Percentiles rank a stretch among this genome's conserved stretches.
Evolutionary conservation across 1,140 invertebrate species (phyloP).

Genomic region (Ostrea denselamellosa): DNA sequence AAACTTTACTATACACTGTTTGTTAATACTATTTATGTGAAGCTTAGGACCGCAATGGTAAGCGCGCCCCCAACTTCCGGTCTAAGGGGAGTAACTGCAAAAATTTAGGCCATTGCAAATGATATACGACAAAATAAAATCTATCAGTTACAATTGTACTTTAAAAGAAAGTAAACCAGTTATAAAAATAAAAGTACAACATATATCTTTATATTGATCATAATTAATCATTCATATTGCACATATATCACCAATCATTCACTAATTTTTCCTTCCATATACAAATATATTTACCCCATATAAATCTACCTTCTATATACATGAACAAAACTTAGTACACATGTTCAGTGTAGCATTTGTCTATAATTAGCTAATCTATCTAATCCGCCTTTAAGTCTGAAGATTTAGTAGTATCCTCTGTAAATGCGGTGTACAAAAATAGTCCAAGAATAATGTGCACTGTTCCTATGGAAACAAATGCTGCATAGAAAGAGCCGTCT

Average conservation of each 20-base stretch:
- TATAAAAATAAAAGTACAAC: too few species aligned
- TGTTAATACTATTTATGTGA: too few species aligned
- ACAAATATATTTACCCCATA: background rate
- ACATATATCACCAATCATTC: background rate
- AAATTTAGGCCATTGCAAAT: too few species aligned
- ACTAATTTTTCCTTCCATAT: background rate
- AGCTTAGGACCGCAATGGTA: too few species aligned
- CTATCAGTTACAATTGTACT: too few species aligned
- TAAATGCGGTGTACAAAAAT: conserved; percentile 89
- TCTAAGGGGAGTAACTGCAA: too few species aligned
- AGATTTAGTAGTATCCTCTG: conserved; percentile 79
- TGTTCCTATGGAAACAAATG: conserved; percentile 86
- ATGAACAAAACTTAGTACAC: background rate
- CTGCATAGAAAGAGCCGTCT: conserved; percentile 85
- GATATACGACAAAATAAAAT: too few species aligned
- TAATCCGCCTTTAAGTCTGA: conserved; percentile 65
- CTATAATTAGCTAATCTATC: background rate
- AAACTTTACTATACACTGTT: too few species aligned
- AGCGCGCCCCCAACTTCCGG: too few species aligned
- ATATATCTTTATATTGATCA: background rate
- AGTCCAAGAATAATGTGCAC: conserved; percentile 88
- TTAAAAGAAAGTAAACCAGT: too few species aligned
- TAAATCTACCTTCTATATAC: background rate
- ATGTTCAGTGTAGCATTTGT: background rate
- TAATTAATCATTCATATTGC: background rate